phyloP scores from a whole-genome alignment of 2,797 vertebrate genomes.

The Rhynchotus rufescens region DNA sequence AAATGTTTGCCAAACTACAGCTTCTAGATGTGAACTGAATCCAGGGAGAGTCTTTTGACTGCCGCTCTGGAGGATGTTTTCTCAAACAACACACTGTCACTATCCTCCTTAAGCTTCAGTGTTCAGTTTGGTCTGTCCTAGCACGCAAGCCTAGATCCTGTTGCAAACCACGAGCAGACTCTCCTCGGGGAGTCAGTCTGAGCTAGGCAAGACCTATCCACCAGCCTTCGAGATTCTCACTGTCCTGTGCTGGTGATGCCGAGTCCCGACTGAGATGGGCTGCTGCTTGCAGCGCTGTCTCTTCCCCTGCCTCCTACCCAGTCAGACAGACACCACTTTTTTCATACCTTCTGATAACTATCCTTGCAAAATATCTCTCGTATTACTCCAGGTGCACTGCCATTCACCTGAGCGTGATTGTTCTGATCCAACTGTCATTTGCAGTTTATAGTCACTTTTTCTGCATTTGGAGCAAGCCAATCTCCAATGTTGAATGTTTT shows the following conservation, averaged over 20 bases:
- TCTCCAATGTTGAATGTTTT: conserved; percentile 19
- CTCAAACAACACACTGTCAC: neutral
- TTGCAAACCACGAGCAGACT: accelerated
- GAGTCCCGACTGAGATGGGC: neutral
- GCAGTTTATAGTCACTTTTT: neutral
- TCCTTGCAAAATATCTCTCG: neutral
- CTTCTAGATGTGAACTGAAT: neutral
- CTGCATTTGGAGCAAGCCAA: neutral
- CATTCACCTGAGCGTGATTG: neutral
- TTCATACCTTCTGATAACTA: neutral
- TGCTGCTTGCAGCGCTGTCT: neutral
- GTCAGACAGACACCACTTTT: neutral
- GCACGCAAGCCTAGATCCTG: neutral
- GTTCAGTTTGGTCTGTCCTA: neutral
- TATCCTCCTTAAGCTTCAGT: neutral
- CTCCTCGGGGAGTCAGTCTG: neutral
- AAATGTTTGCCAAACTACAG: neutral
- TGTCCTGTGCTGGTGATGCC: neutral
- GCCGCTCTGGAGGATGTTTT: neutral
- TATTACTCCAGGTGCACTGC: neutral
- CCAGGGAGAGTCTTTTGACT: neutral
- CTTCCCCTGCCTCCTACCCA: neutral
- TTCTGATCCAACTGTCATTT: neutral
- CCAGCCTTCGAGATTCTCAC: neutral
- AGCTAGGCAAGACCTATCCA: neutral